Evolutionary conservation across 2,888 invertebrate genomes (phyloP).

Genomic region (Drosophila peninsularis): DNA sequence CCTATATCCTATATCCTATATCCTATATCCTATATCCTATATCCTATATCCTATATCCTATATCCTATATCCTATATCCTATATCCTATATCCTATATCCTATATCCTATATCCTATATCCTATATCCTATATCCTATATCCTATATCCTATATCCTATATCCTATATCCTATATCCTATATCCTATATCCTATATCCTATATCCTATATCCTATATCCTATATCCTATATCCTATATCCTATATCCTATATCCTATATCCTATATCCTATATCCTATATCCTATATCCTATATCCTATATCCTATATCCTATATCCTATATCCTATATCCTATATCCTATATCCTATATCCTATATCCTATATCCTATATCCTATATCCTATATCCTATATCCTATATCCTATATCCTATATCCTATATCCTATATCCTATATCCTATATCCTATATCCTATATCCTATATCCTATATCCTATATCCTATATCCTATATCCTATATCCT

Average conservation of each 20-base stretch:
- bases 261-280: too few species aligned
- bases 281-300: too few species aligned
- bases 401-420: too few species aligned
- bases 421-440: too few species aligned
- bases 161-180: not conserved
- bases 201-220: constrained; percentile 1
- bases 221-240: not conserved
- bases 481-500: too few species aligned
- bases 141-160: not conserved
- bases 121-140: not conserved
- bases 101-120: not conserved
- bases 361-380: too few species aligned
- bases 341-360: too few species aligned
- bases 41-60: not conserved
- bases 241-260: not conserved
- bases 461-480: too few species aligned
- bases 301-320: too few species aligned
- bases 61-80: constrained; percentile 1
- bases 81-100: constrained; percentile 1
- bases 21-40: not conserved
- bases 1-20: not conserved
- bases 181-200: constrained; percentile 1
- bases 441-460: too few species aligned
- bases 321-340: too few species aligned
- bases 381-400: too few species aligned